Conservation (phyloP, 2,113 vertebrate genomes). For the Toxotes chatareus region DNA sequence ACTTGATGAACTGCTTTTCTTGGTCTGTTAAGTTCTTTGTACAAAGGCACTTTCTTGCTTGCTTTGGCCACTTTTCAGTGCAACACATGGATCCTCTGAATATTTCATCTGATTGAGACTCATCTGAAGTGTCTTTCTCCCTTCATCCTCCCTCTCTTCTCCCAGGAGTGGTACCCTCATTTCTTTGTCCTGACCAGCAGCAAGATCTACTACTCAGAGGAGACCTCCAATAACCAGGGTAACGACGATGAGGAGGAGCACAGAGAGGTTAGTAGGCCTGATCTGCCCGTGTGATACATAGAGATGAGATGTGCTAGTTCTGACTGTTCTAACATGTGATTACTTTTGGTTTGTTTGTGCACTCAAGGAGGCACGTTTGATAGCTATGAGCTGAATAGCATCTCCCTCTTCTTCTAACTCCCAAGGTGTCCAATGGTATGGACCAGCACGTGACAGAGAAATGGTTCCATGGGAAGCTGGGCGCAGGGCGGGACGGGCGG, state of each 20-base stretch:
- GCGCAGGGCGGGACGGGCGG: slow-evolving; percentile 93
- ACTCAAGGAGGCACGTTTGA: background rate
- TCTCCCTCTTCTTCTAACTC: background rate
- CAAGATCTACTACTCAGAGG: slow-evolving; percentile 98
- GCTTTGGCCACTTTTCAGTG: slow-evolving; percentile 23
- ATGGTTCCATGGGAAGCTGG: slow-evolving; percentile 98
- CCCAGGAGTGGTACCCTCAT: slow-evolving; percentile 97
- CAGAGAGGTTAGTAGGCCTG: slow-evolving; percentile 88
- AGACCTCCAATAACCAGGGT: slow-evolving; percentile 92
- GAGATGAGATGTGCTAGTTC: background rate
- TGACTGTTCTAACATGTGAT: background rate
- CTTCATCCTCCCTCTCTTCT: background rate
- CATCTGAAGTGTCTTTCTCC: background rate
- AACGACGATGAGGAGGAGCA: slow-evolving; percentile 98
- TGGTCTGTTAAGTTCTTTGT: background rate
- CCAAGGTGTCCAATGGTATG: slow-evolving; percentile 89
- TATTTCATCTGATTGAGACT: slow-evolving; percentile 38
- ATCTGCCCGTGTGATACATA: background rate
- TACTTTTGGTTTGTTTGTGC: background rate
- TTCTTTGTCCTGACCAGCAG: slow-evolving; percentile 98
- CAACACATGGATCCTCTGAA: slow-evolving; percentile 40
- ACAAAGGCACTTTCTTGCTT: background rate
- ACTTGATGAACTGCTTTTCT: background rate
- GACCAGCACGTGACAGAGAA: slow-evolving; percentile 96
- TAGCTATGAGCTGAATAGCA: background rate